Base-by-base conservation (phyloP, 2,113 vertebrate genomes). In the Serilophus lunatus region DNA sequence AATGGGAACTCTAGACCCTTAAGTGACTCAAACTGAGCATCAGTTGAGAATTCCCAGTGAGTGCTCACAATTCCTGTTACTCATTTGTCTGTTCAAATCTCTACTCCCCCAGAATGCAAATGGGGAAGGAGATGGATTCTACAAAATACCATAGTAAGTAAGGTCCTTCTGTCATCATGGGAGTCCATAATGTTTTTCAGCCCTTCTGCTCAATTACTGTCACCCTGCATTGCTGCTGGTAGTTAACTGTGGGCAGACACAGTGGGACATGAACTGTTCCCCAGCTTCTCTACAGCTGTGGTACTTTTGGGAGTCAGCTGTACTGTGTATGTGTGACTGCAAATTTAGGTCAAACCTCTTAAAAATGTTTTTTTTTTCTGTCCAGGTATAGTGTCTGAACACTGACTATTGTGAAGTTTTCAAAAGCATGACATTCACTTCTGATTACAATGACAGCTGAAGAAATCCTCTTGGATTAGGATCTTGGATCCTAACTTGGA, bases 351-450 rank as follows among this genome's bases (percentile, higher is more conserved):
- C 16, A 85, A 83, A 88, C 3, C 29, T 13, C 26, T 8, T 51
- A 69, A 91, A 65, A 69, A 29, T 61, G 16, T 57, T 2, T 57
- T 2, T 31, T 90, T 29, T 65, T 82, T 31, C 45, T 90, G 50
- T 6, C 9, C 25, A 65, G 31, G 24, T 11, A 2, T 33, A 64
- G 28, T 18, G 31, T 84, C 51, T 10, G 3, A 79, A 65, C 49
- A 42, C 35, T 47, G 56, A 31, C 4, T 79, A 19, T n/a, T 18
- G 20, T 44, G 19, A 71, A 54, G n/a, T 71, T 84, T 86, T 76
- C 1, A 0, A 38, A 59, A 72, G 15, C 7, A 4, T 6, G 6
- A 65, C 0, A 0, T 71, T 76, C 8, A 29, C 25, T 78, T 51
- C 18, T 75, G 12, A 28, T 36, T 64, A 20, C n/a, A 71, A 63